phyloP scores from a whole-genome alignment of 2,888 invertebrate species.

The Dione vanillae region DNA sequence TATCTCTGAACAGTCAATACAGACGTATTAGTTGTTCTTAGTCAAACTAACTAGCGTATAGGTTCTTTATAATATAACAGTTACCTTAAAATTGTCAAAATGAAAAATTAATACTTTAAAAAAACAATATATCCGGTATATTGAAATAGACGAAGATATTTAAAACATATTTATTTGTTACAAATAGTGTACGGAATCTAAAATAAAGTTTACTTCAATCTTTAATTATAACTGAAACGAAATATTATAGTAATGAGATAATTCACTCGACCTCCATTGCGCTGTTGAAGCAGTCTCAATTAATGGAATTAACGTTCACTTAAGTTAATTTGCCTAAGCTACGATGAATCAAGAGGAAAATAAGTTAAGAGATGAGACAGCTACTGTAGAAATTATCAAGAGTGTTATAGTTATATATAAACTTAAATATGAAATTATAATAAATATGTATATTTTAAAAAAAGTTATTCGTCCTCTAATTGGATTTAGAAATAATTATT shows the following conservation, averaged over 20 bases:
- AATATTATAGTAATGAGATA: neutral
- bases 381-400: neutral
- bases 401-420: no score
- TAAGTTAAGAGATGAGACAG: neutral
- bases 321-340: conserved; percentile 7
- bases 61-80: neutral
- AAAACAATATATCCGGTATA: neutral
- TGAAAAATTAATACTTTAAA: neutral
- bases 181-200: no score
- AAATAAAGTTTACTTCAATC: no score
- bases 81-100: neutral
- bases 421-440: no score
- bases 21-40: conserved; percentile 8
- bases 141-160: no score
- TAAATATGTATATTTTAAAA: no score
- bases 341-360: conserved; percentile 8
- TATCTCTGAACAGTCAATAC: conserved; percentile 32
- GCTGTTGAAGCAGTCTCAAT: neutral
- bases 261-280: conserved; percentile 3
- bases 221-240: neutral
- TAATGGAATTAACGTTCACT: conserved; percentile 16
- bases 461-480: no score
- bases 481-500: no score
- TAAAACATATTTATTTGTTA: no score
- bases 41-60: conserved; percentile 3